Evolutionary conservation across 2,888 invertebrate genomes (phyloP).

Genomic region (Ophioninae sp.): DNA sequence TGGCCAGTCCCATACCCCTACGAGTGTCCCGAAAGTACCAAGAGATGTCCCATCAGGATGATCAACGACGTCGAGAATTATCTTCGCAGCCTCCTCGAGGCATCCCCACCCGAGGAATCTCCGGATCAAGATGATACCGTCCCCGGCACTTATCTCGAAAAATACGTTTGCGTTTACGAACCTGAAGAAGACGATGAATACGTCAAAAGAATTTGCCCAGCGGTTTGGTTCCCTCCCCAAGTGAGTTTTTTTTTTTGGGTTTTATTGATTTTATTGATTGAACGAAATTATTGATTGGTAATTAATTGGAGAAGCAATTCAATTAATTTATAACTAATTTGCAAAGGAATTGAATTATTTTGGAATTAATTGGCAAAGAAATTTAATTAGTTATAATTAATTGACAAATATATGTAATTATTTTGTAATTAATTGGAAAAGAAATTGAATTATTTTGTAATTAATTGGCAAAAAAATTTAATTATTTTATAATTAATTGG

Average conservation of each 20-base stretch:
- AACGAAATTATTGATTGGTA: background rate
- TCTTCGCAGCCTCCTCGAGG: conserved; percentile 62
- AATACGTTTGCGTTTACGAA: conserved; percentile 66
- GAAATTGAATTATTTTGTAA: no score
- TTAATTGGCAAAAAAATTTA: no score
- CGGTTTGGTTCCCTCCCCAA: conserved; percentile 73
- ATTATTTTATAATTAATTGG: no score
- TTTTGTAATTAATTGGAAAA: no score
- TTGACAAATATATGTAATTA: no score
- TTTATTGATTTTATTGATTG: background rate
- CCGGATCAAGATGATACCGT: background rate
- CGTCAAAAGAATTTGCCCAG: conserved; percentile 64
- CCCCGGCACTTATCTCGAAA: conserved; percentile 61
- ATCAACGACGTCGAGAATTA: conserved; percentile 76
- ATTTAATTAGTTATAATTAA: no score
- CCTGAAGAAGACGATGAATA: conserved; percentile 68
- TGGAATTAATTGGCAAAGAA: no score
- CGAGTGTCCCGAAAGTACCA: conserved; percentile 60
- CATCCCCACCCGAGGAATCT: no score
- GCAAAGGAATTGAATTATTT: no score
- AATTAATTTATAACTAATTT: no score
- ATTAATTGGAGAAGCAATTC: background rate
- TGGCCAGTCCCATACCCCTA: conserved; percentile 74
- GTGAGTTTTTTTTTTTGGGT: conserved; percentile 59
- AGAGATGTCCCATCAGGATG: conserved; percentile 69